phyloP scores from a whole-genome alignment of 2,888 invertebrate genomes.

The Hylaea fasciaria region DNA sequence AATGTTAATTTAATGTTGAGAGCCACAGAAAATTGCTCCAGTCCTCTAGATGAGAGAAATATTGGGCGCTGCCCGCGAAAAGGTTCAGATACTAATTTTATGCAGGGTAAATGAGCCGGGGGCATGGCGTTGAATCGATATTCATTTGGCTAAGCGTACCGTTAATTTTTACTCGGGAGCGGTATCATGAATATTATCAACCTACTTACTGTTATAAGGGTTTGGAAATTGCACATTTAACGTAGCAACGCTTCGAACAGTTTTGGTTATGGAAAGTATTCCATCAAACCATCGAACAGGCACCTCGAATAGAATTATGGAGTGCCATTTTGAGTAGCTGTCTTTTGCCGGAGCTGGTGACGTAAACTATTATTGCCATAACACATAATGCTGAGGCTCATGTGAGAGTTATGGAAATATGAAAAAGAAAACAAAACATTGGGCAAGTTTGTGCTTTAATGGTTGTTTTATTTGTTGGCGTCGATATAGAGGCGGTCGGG shows the following conservation, averaged over 20 bases:
- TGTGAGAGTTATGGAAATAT: constrained; percentile 58
- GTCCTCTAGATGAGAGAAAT: constrained; percentile 77
- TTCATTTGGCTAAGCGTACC: constrained; percentile 76
- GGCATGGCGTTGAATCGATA: constrained; percentile 73
- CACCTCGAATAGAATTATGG: constrained; percentile 4
- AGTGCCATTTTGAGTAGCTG: constrained; percentile 4
- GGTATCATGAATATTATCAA: constrained; percentile 70
- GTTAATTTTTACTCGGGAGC: constrained; percentile 70
- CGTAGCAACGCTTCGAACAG: constrained; percentile 4
- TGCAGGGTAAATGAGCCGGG: constrained; percentile 78
- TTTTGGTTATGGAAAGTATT: constrained; percentile 20
- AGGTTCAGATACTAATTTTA: constrained; percentile 79
- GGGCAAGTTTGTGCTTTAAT: constrained; percentile 75
- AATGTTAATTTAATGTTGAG: constrained; percentile 84
- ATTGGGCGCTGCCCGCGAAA: constrained; percentile 69
- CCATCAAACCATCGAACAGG: background rate
- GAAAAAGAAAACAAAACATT: constrained; percentile 76
- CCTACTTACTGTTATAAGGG: constrained; percentile 55
- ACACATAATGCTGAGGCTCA: constrained; percentile 50
- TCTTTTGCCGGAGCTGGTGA: constrained; percentile 27
- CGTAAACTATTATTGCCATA: constrained; percentile 53
- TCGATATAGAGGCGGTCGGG: constrained; percentile 76
- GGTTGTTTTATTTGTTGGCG: constrained; percentile 79
- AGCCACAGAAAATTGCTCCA: constrained; percentile 79
- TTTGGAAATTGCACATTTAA: constrained; percentile 33